phyloP scores from a whole-genome alignment of 2,113 vertebrate genomes.

The Phocoena sinus region DNA sequence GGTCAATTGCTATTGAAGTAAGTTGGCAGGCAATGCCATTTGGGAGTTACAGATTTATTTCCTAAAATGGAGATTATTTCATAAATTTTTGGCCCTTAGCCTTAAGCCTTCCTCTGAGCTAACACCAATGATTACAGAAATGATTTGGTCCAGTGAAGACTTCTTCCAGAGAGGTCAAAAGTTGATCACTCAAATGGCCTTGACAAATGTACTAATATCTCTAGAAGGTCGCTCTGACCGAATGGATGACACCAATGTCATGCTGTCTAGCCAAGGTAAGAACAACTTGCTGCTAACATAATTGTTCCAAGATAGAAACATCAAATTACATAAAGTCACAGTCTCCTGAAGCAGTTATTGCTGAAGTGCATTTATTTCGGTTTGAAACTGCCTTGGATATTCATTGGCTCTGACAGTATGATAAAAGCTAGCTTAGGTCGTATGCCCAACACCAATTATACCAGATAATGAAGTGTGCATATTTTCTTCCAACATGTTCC shows the following conservation, averaged over 20 bases:
- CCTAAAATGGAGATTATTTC: background rate
- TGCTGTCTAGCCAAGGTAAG: conserved; percentile 19
- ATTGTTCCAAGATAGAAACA: conserved; percentile 49
- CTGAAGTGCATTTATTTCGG: conserved; percentile 8
- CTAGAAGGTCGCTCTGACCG: background rate
- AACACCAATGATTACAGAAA: conserved; percentile 28
- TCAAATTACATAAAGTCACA: conserved; percentile 26
- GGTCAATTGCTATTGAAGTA: background rate
- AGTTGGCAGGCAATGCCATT: background rate
- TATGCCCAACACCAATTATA: background rate
- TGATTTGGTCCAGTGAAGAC: conserved; percentile 38
- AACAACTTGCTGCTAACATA: conserved; percentile 39
- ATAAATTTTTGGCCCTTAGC: background rate
- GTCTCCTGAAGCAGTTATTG: conserved; percentile 31
- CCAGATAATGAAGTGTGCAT: conserved; percentile 40
- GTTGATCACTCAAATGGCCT: conserved; percentile 18
- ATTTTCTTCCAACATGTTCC: conserved; percentile 14
- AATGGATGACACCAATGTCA: conserved; percentile 38
- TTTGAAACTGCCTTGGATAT: conserved; percentile 20
- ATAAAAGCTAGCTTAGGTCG: conserved; percentile 8
- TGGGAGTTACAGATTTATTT: conserved; percentile 1
- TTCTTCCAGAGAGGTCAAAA: conserved; percentile 40
- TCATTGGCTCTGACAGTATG: background rate
- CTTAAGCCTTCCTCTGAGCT: conserved; percentile 12
- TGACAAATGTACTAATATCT: conserved; percentile 25